These are phyloP conservation scores for Calidris pugnax DNA, from an alignment of 2,113 vertebrate species.

Conservation along the genomic window DNA sequence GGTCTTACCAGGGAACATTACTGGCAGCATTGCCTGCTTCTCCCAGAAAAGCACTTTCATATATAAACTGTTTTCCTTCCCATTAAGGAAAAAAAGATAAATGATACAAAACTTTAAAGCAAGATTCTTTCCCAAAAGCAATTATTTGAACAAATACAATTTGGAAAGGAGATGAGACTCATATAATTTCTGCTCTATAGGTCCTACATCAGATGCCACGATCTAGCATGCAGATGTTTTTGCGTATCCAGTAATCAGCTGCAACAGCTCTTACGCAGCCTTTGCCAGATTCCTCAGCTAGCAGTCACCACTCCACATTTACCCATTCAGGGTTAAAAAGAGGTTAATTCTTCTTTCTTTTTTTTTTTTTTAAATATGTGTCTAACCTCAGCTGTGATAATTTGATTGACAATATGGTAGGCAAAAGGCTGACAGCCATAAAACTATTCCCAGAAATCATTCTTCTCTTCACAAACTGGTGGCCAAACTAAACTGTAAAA, in stretches of 20 bases:
- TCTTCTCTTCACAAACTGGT: constrained; percentile 16
- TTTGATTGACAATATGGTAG: constrained; percentile 45
- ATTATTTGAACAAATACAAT: background rate
- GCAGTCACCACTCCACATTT: background rate
- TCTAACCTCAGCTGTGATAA: background rate
- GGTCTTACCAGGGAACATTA: background rate
- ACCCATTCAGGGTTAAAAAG: background rate
- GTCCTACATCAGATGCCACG: background rate
- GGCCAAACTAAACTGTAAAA: constrained; percentile 43
- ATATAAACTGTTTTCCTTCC: background rate
- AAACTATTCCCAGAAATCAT: constrained; percentile 50
- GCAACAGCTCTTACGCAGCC: background rate
- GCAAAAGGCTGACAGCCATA: constrained; percentile 17
- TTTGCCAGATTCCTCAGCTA: background rate
- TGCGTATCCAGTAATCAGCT: background rate
- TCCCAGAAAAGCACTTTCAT: background rate
- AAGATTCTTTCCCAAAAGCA: background rate
- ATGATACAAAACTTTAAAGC: background rate
- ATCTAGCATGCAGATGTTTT: background rate
- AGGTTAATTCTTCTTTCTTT: background rate
- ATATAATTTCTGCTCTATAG: background rate
- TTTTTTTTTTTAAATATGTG: background rate
- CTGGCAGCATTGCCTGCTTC: background rate
- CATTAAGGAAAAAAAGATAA: background rate
- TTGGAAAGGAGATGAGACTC: background rate